Base-by-base conservation (phyloP, 2,797 vertebrate genomes). In the Euphonia xanthogaster region DNA sequence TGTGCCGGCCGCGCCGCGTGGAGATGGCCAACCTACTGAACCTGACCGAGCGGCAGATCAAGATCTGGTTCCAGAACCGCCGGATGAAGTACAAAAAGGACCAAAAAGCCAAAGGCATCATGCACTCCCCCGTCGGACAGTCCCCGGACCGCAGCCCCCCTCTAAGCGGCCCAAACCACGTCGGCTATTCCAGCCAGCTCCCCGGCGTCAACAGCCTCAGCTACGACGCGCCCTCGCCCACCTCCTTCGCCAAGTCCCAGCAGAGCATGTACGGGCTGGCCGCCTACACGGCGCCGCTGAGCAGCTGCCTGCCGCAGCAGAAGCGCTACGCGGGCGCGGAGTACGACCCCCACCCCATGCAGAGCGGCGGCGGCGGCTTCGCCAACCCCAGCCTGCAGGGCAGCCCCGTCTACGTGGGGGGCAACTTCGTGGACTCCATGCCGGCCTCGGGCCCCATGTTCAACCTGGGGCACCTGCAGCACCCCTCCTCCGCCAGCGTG, bases 1-100 rank as follows among this genome's bases (percentile, higher is more conserved):
- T 99, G 53, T 99, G 99, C 97, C 99, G 99, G 92, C 99, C 99
- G 9, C 98, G 99, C 95, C 97, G 99, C 78, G 99, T 99, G 97
- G 99, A 99, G 89, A 99, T 99, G 99, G 99, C 99, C 65, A 99
- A 99, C 97, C 97, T 99, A 87, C 98, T 99, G 87, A 99, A 99
- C 97, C 99, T 99, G 95, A 99, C 99, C 35, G 99, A 99, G 97
- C 98, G 99, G 60, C 99, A 99, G 98, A 99, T 99, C 96, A 99
- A 99, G 98, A 99, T 99, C 98, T 99, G 99, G 99, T 99, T 99
- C 98, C 99, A 99, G 97, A 99, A 99, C 98, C 97, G 99, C 92
- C 98, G 99, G 97, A 99, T 99, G 99, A 99, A 99, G 97, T 99
- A 99, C 98, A 99, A 99, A 98, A 99, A 99, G 98, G 99, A 99